A percentile compares a stretch with the other conserved stretches of the same genome.
phyloP scores from a whole-genome alignment of 2,113 vertebrate genomes.

The Cyrtonyx montezumae region DNA sequence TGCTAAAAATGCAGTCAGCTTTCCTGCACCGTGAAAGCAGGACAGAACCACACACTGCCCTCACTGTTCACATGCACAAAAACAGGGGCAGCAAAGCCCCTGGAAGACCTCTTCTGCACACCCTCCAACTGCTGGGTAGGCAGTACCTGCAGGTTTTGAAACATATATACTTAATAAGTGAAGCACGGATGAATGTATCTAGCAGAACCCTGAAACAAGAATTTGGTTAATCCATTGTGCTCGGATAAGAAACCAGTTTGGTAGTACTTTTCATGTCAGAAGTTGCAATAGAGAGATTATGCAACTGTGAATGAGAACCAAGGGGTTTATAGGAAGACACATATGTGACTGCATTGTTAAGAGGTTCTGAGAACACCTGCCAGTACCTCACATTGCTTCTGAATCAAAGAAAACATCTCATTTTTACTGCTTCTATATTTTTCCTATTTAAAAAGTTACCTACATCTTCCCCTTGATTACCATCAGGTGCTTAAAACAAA shows the following conservation, averaged over 20 bases:
- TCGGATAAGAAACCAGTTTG: rapidly evolving
- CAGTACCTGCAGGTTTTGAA: not conserved
- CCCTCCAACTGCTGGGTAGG: not conserved
- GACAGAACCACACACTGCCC: rapidly evolving
- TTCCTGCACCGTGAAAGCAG: not conserved
- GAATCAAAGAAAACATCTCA: not conserved
- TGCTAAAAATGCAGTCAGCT: not conserved
- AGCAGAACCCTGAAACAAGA: not conserved
- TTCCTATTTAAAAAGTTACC: not conserved
- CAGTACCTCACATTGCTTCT: rapidly evolving
- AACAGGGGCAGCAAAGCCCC: not conserved
- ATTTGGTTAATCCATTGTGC: rapidly evolving
- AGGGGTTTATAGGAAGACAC: not conserved
- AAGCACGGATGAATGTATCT: rapidly evolving
- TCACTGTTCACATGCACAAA: rapidly evolving
- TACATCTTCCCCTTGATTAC: not conserved
- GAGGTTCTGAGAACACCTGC: not conserved
- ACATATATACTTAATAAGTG: not conserved
- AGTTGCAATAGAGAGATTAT: rapidly evolving
- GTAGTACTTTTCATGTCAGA: rapidly evolving
- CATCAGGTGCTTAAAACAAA: not conserved
- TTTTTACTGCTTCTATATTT: not conserved
- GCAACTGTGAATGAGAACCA: not conserved
- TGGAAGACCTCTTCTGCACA: rapidly evolving
- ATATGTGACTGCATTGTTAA: not conserved